Evolutionary conservation across 2,113 vertebrate species (phyloP).

Genomic region (Dasyurus viverrinus): DNA sequence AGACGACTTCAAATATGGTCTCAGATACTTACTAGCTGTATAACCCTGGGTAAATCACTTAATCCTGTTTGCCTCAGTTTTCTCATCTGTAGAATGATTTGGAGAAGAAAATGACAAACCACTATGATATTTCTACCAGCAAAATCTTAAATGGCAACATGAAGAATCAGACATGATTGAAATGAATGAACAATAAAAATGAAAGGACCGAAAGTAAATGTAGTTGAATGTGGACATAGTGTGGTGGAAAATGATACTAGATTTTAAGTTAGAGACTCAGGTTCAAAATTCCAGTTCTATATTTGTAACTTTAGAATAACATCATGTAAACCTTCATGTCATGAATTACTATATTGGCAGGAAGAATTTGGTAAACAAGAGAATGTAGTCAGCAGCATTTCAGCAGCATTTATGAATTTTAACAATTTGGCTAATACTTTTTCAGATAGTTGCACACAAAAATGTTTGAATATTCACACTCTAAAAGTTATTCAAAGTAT

Average conservation of each 20-base stretch:
- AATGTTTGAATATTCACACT: not conserved
- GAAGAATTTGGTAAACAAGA: conserved; percentile 41
- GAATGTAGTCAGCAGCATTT: conserved; percentile 26
- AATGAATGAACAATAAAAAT: not conserved
- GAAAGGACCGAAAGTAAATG: not conserved
- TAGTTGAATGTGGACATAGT: not conserved
- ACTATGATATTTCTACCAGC: not conserved
- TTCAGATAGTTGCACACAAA: conserved; percentile 10
- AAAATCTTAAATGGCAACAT: not conserved
- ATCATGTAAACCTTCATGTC: not conserved
- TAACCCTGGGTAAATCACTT: not conserved
- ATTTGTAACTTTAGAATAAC: conserved; percentile 11
- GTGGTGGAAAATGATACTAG: not conserved
- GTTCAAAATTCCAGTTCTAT: not conserved
- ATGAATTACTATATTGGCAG: conserved; percentile 31
- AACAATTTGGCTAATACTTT: conserved; percentile 1
- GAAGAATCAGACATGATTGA: not conserved
- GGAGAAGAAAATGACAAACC: not conserved
- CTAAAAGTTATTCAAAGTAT: not conserved
- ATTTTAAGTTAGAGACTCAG: not conserved
- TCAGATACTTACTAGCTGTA: not conserved
- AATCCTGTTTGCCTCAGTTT: not conserved
- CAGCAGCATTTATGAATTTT: conserved; percentile 31
- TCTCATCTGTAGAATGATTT: not conserved
- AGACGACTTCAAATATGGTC: not conserved